Conservation (phyloP, 2,888 invertebrate species). For the Crioceris asparagi region DNA sequence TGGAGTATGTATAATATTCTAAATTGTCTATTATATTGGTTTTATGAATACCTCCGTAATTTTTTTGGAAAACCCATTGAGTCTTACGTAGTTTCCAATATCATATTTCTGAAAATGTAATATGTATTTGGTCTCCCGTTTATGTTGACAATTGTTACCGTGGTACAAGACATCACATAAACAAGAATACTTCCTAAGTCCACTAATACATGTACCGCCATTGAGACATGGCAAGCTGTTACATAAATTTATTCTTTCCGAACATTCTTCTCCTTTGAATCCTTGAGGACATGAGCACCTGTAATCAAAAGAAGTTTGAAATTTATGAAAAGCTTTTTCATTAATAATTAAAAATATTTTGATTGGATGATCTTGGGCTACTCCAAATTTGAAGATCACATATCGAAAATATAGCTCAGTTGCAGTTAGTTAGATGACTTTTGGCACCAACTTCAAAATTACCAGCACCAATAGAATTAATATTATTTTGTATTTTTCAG, state of each 20-base stretch:
- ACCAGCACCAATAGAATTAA: no score
- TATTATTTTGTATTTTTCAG: no score
- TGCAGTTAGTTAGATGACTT: no score
- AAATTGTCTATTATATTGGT: no score
- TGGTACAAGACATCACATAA: slow-evolving; percentile 40
- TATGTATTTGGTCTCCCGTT: slow-evolving; percentile 42
- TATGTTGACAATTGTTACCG: slow-evolving; percentile 42
- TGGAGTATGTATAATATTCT: no score
- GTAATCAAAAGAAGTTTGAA: slow-evolving; percentile 7
- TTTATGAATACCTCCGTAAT: slow-evolving; percentile 36
- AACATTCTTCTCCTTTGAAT: slow-evolving; percentile 43
- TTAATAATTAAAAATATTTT: no score
- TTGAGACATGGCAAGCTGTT: slow-evolving; percentile 35
- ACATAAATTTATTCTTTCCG: slow-evolving; percentile 40
- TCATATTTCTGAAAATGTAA: slow-evolving; percentile 47
- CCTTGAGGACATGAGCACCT: slow-evolving; percentile 48
- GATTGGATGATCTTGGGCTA: no score
- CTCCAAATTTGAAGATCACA: no score
- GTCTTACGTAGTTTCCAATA: slow-evolving; percentile 46
- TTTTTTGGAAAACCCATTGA: slow-evolving; percentile 40
- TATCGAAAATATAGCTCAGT: no score
- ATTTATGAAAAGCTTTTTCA: no score
- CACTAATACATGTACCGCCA: slow-evolving; percentile 34
- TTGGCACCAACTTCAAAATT: no score
- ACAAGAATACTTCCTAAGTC: slow-evolving; percentile 36